Evolutionary conservation across 1,140 invertebrate species (phyloP), one percentile per base, ranked within the genome.

Genomic region (Diplogasteroides magnus): DNA sequence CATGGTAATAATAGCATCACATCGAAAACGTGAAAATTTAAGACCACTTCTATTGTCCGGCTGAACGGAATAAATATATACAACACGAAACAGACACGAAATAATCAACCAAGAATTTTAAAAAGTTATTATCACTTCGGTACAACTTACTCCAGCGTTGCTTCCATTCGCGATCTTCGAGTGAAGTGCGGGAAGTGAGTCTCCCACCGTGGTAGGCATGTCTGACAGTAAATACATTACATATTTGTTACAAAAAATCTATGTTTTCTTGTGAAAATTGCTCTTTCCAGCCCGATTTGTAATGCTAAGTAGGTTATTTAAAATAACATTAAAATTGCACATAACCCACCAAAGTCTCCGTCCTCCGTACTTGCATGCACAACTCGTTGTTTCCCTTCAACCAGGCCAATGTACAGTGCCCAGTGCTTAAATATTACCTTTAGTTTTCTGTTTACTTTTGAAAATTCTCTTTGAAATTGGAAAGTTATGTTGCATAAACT

Each of bases 371-470:
- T 73, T 31, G 77, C 28, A 37, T 74, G 73, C 19, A 71, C 55
- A 15, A 74, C 64, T 1, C 32, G 23, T 25, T 29, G 70, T 6
- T 28, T n/a, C n/a, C 75, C 73, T 37, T 74, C 73, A 6, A 61
- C 26, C 15, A 74, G 19, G 29, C 73, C 73, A 13, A 72, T 31
- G 58, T 77, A 74, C 27, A 74, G 31, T 25, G 64, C 73, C 73
- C 73, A 74, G 70, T 74, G 73, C 73, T 74, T 31, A 57, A 73
- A 76, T 26, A 2, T 2, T 1, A 69, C 23, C 28, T 2, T 61
- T 23, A 61, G 60, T 61, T 25, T 61, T 61, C n/a, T 19, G 27
- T 15, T 19, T n/a, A n/a, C n/a, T n/a, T n/a, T n/a, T n/a, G 26
- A 0, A n/a, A 61, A 19, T 61, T 61, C 15, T 61, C 14, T 15